Conservation (phyloP, 2,797 vertebrate species). For the Anas flavirostris region DNA sequence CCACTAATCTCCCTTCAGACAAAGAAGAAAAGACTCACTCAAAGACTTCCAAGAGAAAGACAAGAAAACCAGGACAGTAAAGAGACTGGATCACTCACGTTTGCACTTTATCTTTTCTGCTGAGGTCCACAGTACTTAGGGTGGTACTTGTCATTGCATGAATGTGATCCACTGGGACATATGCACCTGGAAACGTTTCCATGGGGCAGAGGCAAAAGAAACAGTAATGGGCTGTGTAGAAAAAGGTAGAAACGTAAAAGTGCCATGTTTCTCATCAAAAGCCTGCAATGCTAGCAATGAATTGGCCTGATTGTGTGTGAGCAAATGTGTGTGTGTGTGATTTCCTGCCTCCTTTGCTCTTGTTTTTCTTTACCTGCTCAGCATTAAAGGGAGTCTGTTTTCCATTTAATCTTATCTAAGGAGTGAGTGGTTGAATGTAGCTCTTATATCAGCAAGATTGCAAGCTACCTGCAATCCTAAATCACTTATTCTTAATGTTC, state of each 20-base stretch:
- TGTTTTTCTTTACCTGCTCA: slow-evolving; percentile 45
- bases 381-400: slow-evolving; percentile 51
- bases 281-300: slow-evolving; percentile 17
- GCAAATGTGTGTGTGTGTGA: neutral
- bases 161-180: slow-evolving; percentile 1
- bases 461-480: slow-evolving; percentile 5
- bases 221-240: neutral
- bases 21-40: slow-evolving; percentile 72
- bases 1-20: slow-evolving; percentile 77
- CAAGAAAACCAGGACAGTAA: slow-evolving; percentile 83
- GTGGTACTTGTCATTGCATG: slow-evolving; percentile 22
- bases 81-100: slow-evolving; percentile 4
- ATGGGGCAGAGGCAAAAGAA: slow-evolving; percentile 2
- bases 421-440: slow-evolving; percentile 11
- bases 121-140: slow-evolving; percentile 50
- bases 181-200: slow-evolving; percentile 18
- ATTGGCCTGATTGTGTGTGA: slow-evolving; percentile 12
- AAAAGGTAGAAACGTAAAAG: slow-evolving; percentile 34
- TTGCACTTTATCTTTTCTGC: slow-evolving; percentile 63
- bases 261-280: slow-evolving; percentile 36
- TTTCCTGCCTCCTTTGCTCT: slow-evolving; percentile 28
- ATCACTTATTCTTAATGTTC: slow-evolving; percentile 2
- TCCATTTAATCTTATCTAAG: slow-evolving; percentile 41
- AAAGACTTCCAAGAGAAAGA: slow-evolving; percentile 80
- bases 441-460: slow-evolving; percentile 22